Base-by-base conservation (phyloP, 2,888 invertebrate genomes). In the Tachina fera region DNA sequence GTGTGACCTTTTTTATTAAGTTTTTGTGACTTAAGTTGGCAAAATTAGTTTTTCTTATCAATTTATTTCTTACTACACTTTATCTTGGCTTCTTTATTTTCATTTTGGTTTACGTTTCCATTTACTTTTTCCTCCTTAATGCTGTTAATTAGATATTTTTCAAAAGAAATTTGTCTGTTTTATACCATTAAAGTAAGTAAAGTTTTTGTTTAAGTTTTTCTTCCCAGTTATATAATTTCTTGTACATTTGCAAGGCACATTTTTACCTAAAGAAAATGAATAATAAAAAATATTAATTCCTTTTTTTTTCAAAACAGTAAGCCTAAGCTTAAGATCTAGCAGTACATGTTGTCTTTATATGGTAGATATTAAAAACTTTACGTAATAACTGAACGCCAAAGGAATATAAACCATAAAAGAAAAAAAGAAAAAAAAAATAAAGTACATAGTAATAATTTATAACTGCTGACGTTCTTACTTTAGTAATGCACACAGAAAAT, bases 81-180 rank as follows among this genome's bases (percentile, higher is more conserved):
- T 49, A 13, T 39, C 43, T 60, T 53, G 11, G 31, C n/a, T 2
- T 53, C n/a, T 45, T 49, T 70, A 1, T 63, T 45, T 72, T 41
- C 11, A 19, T 41, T 31, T 31, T 31, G 31, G 9, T 56, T 45
- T 3, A 31, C 31, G 22, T 39, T 14, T 53, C 56, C 16, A 8
- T 70, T 41, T 47, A 9, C 14, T 39, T 22, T 60, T 39, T 19
- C 19, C n/a, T 49, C 51, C 49, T 71, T 74, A 60, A 60, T 53
- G 16, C 47, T 58, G 41, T 70, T 84, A 84, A 84, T 84, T 84
- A 84, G 19, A 80, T 76, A 58, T 76, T 71, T 84, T 79, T 65
- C 43, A 51, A 80, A 51, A 58, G 39, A 10, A 71, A 78, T 65
- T 61, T n/a, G 5, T 11, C 13, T 71, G 43, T 72, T 72, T 71